A percentile compares a stretch with the other conserved stretches of the same genome.
These are phyloP conservation scores for Halictus rubicundus DNA, from an alignment of 1,140 invertebrate species.

Conservation along the genomic window DNA sequence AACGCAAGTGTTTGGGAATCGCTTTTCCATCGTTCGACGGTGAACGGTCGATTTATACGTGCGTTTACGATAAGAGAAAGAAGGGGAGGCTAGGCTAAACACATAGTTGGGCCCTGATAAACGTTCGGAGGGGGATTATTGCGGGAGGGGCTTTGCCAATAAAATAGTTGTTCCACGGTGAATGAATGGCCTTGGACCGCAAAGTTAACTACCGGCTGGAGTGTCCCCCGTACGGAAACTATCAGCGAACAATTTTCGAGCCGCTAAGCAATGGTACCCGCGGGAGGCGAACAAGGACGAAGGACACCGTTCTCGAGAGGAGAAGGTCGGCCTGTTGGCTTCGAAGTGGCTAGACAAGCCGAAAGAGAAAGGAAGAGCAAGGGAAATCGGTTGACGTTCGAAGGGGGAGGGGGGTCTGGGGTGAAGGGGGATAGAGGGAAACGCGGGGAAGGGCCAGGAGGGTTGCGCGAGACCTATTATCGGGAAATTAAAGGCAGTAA, in stretches of 20 bases:
- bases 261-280: constrained; percentile 54
- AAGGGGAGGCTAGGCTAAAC: constrained; percentile 8
- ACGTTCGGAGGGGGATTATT: constrained; percentile 61
- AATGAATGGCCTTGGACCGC: constrained; percentile 62
- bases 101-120: constrained; percentile 64
- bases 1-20: neutral
- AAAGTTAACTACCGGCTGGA: constrained; percentile 67
- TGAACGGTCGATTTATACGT: neutral
- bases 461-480: constrained; percentile 74
- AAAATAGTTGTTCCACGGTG: constrained; percentile 65
- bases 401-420: neutral
- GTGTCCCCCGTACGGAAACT: constrained; percentile 65
- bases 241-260: constrained; percentile 70
- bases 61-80: neutral
- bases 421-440: neutral
- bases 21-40: neutral
- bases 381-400: constrained; percentile 31
- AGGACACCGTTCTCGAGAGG: constrained; percentile 13
- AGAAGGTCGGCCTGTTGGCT: constrained; percentile 37
- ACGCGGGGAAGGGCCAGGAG: constrained; percentile 47
- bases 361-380: constrained; percentile 42
- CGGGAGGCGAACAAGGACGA: constrained; percentile 48
- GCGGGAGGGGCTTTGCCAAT: constrained; percentile 61
- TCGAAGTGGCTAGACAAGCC: constrained; percentile 28
- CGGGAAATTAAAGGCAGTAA: constrained; percentile 79